Percentiles rank a stretch among this genome's conserved stretches.
phyloP scores from a whole-genome alignment of 2,888 invertebrate species.

The Heteropelma amictum region DNA sequence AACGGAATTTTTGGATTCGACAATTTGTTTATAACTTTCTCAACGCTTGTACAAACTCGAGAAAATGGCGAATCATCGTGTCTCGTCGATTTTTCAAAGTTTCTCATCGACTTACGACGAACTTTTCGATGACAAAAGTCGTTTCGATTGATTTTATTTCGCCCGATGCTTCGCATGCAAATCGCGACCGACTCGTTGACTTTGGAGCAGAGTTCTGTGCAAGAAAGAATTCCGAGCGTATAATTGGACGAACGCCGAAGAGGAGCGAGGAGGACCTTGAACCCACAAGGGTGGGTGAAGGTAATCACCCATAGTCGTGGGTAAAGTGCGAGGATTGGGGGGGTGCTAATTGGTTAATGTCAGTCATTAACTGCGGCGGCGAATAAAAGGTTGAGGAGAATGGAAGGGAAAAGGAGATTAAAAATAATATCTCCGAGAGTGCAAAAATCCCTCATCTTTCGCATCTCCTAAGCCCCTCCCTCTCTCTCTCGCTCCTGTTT shows the following conservation, averaged over 20 bases:
- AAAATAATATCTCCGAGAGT: constrained; percentile 63
- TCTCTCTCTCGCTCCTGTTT: not conserved
- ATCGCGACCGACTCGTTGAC: too few species aligned
- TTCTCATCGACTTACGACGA: not conserved
- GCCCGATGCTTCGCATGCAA: too few species aligned
- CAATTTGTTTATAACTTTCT: too few species aligned
- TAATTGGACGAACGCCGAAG: constrained; percentile 17
- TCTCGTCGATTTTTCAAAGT: not conserved
- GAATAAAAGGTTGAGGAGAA: constrained; percentile 37
- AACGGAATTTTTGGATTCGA: too few species aligned
- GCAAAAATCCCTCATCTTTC: constrained; percentile 13
- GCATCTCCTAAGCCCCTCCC: not conserved
- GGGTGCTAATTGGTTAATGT: constrained; percentile 71
- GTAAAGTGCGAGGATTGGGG: not conserved
- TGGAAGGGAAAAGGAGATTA: constrained; percentile 64
- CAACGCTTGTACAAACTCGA: too few species aligned
- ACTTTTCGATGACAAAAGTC: not conserved
- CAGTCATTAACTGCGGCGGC: constrained; percentile 62
- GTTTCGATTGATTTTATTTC: not conserved
- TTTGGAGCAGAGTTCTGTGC: too few species aligned
- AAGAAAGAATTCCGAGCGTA: too few species aligned
- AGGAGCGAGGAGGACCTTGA: constrained; percentile 13
- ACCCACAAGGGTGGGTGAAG: constrained; percentile 42
- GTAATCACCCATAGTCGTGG: constrained; percentile 37
- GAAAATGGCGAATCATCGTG: too few species aligned